A percentile compares a stretch with the other conserved stretches of the same genome.
phyloP scores from a whole-genome alignment of 2,888 invertebrate species.

The Polyommatus iphigenia region DNA sequence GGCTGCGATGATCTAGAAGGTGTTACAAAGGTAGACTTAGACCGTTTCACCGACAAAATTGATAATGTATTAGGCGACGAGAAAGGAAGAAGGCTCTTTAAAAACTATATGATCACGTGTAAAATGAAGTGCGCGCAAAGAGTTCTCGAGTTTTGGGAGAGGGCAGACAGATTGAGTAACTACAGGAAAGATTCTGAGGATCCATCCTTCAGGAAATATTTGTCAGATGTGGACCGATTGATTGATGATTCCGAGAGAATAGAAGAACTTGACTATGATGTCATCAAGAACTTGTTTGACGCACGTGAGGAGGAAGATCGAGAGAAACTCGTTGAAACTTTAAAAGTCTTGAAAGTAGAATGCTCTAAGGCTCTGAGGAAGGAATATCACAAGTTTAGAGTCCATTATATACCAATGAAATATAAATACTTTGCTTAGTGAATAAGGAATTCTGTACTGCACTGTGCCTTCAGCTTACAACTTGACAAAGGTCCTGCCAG shows the following conservation, averaged over 20 bases:
- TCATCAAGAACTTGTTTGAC: constrained; percentile 62
- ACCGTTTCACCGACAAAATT: constrained; percentile 74
- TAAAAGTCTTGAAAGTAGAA: constrained; percentile 64
- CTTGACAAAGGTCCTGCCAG: background rate
- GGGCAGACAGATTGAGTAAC: constrained; percentile 60
- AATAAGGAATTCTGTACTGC: background rate
- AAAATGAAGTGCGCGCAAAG: constrained; percentile 65
- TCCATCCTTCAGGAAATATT: constrained; percentile 54
- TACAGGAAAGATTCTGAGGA: constrained; percentile 60
- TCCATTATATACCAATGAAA: constrained; percentile 23
- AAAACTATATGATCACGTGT: constrained; percentile 70
- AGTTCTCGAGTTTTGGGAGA: constrained; percentile 68
- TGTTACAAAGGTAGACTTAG: constrained; percentile 71
- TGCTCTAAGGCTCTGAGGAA: constrained; percentile 64
- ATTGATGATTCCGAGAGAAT: constrained; percentile 67
- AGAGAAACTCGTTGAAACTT: constrained; percentile 58
- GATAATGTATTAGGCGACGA: constrained; percentile 74
- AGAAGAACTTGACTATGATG: constrained; percentile 68
- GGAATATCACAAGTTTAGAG: constrained; percentile 63
- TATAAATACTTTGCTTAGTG: constrained; percentile 12
- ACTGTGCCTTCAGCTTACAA: constrained; percentile 8
- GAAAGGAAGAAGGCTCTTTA: constrained; percentile 68
- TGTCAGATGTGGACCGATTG: constrained; percentile 59
- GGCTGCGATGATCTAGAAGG: constrained; percentile 70
- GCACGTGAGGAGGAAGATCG: constrained; percentile 61